Percentiles rank a stretch among this genome's conserved stretches.
Conservation (phyloP, 2,113 vertebrate genomes). For the Hystrix cristata region DNA sequence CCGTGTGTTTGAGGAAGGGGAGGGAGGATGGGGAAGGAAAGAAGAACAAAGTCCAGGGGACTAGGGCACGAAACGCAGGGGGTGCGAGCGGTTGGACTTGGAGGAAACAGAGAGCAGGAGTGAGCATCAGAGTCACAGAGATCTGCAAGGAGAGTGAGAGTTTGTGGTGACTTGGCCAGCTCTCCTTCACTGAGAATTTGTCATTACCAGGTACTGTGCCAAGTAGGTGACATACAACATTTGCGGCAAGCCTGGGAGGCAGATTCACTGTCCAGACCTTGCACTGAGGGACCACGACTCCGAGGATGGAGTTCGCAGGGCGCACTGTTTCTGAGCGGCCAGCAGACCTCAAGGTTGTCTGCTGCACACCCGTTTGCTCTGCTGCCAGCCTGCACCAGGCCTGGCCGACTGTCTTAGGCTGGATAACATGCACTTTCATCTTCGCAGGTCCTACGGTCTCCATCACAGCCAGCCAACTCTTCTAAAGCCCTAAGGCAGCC, state of each 20-base stretch:
- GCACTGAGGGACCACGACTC: fast-evolving
- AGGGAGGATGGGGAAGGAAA: neutral
- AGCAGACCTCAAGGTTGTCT: fast-evolving
- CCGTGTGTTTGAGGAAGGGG: fast-evolving
- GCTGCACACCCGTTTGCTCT: fast-evolving
- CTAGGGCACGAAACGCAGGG: too few species aligned
- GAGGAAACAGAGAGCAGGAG: fast-evolving
- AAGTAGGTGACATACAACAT: fast-evolving
- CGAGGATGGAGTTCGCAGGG: too few species aligned
- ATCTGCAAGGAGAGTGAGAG: fast-evolving
- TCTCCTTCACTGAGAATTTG: fast-evolving
- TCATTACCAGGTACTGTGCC: fast-evolving
- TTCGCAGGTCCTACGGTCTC: neutral
- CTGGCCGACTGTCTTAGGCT: neutral
- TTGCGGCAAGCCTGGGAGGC: neutral
- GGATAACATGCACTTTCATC: fast-evolving
- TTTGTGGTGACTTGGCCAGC: fast-evolving
- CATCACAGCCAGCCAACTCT: neutral
- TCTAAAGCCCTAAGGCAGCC: neutral
- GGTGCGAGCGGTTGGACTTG: fast-evolving
- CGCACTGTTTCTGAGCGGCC: fast-evolving
- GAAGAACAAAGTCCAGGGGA: neutral
- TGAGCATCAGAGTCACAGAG: too few species aligned
- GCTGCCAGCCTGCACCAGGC: fast-evolving
- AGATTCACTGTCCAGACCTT: fast-evolving